A percentile compares a stretch with the other conserved stretches of the same genome.
These are phyloP conservation scores for Hemithea aestivaria DNA, from an alignment of 2,888 invertebrate genomes.

Conservation along the genomic window DNA sequence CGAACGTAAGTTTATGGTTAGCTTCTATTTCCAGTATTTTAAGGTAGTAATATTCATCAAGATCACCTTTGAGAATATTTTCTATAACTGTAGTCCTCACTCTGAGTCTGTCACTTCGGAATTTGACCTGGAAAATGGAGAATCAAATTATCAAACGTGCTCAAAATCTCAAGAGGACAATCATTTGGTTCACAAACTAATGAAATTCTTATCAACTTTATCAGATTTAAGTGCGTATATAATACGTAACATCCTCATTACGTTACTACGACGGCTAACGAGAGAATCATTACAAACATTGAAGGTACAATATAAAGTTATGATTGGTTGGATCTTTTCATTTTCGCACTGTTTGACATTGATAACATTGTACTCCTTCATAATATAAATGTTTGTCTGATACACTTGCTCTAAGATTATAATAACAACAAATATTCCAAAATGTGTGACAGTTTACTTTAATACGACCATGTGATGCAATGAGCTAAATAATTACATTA, in stretches of 20 bases:
- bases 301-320: slow-evolving; percentile 1
- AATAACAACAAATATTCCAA: not conserved
- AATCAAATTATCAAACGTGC: not conserved
- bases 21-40: slow-evolving; percentile 73
- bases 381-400: slow-evolving; percentile 3
- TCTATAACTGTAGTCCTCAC: slow-evolving; percentile 73
- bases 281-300: not conserved
- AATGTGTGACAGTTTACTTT: slow-evolving; percentile 1
- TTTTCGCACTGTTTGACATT: slow-evolving; percentile 18
- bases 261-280: not conserved
- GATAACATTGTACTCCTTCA: slow-evolving; percentile 9
- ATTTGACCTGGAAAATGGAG: slow-evolving; percentile 50
- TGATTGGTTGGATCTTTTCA: slow-evolving; percentile 3
- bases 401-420: not conserved
- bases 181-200: no score
- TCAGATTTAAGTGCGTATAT: not conserved
- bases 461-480: no score
- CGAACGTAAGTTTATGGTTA: slow-evolving; percentile 67
- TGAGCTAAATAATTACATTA: no score
- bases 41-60: slow-evolving; percentile 55
- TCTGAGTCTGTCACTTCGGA: slow-evolving; percentile 56
- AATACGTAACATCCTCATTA: slow-evolving; percentile 2
- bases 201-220: no score
- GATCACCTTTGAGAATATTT: slow-evolving; percentile 59
- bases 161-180: no score